These are phyloP conservation scores for Macrobrachium rosenbergii DNA, from an alignment of 1,140 invertebrate species.

Conservation along the genomic window DNA sequence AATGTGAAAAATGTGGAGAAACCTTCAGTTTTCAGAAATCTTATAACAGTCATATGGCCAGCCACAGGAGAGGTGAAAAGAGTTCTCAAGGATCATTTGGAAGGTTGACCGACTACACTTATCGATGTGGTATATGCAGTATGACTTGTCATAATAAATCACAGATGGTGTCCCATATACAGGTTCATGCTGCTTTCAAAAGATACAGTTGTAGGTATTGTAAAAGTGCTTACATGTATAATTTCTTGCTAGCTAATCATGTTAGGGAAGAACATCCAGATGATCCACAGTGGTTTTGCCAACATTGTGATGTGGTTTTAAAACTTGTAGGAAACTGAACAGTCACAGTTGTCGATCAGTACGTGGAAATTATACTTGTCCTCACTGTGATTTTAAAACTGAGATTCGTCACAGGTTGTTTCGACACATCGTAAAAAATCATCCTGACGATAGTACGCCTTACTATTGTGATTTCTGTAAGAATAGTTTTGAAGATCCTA, in stretches of 20 bases:
- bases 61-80: conserved; percentile 20
- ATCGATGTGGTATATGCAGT: conserved; percentile 60
- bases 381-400: conserved; percentile 59
- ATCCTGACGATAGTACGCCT: conserved; percentile 44
- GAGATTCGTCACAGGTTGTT: conserved; percentile 58
- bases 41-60: conserved; percentile 28
- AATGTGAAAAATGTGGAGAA: conserved; percentile 44
- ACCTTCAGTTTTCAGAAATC: conserved; percentile 10
- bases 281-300: conserved; percentile 49
- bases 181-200: conserved; percentile 56
- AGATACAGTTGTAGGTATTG: conserved; percentile 48
- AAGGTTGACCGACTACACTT: conserved; percentile 45
- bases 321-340: conserved; percentile 42
- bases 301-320: conserved; percentile 49
- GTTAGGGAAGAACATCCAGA: conserved; percentile 47
- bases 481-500: conserved; percentile 48
- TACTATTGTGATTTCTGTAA: conserved; percentile 62
- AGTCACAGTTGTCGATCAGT: conserved; percentile 49
- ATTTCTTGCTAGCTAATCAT: conserved; percentile 49
- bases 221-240: conserved; percentile 43
- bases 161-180: conserved; percentile 58
- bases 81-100: conserved; percentile 13
- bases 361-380: conserved; percentile 52
- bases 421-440: conserved; percentile 39
- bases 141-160: conserved; percentile 50